These are phyloP conservation scores for Mactromeris polynyma DNA, from an alignment of 2,888 invertebrate genomes.

Conservation along the genomic window DNA sequence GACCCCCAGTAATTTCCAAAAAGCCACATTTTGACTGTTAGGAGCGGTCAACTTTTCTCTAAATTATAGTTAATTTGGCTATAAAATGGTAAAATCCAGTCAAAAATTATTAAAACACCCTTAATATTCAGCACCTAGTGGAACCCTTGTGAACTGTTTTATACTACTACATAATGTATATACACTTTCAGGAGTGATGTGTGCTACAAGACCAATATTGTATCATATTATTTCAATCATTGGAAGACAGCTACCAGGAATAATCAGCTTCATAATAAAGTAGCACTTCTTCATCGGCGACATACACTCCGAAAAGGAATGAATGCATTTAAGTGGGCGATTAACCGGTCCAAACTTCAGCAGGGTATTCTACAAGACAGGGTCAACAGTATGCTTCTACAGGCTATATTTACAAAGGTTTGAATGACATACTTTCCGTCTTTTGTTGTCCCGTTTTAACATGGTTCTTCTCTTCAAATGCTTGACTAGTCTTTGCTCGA, in stretches of 20 bases:
- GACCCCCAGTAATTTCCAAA: too few relatives aligned
- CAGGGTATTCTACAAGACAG: constrained; percentile 76
- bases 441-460: too few relatives aligned
- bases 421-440: not conserved
- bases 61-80: too few relatives aligned
- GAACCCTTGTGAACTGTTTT: too few relatives aligned
- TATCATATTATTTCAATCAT: constrained; percentile 64
- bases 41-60: too few relatives aligned
- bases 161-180: too few relatives aligned
- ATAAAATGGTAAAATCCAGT: too few relatives aligned
- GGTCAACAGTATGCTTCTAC: constrained; percentile 67
- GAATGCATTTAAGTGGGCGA: constrained; percentile 81
- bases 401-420: constrained; percentile 76
- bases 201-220: constrained; percentile 67
- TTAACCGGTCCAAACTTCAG: constrained; percentile 76
- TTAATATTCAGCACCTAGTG: too few relatives aligned
- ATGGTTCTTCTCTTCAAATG: too few relatives aligned
- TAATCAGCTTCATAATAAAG: constrained; percentile 62
- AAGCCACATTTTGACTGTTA: too few relatives aligned
- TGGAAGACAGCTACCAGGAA: constrained; percentile 72
- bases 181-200: constrained; percentile 71
- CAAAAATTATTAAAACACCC: too few relatives aligned
- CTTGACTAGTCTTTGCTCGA: too few relatives aligned
- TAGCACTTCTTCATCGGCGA: constrained; percentile 68
- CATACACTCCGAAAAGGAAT: constrained; percentile 80